Evolutionary conservation across 2,888 invertebrate genomes (phyloP), one percentile per base, ranked within the genome.

Genomic region (Idaea biselata): DNA sequence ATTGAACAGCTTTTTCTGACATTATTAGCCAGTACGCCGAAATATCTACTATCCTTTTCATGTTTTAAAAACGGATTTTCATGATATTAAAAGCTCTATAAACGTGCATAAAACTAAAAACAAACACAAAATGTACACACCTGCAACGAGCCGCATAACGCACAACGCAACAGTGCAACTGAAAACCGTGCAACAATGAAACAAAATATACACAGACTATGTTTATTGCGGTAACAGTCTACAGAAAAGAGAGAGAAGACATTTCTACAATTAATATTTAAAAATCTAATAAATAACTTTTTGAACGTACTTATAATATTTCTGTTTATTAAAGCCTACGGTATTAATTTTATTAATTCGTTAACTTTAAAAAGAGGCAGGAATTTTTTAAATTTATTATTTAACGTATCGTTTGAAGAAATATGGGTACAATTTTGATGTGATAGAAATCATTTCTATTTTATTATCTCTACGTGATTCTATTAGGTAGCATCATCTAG

Each of bases 111-210:
- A 61, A 16, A 53, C 17, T 32, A 61, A 31, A 17, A 62, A 60
- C 33, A 58, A 61, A 60, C 32, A 59, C 66, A 68, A 69, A 69
- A 70, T 33, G 69, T 77, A 76, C 75, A 74, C 75, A 78, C 74
- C 74, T 73, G 62, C 60, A 64, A 72, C 65, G 73, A 68, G 60
- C 60, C 58, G 59, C 57, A 63, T 16, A 58, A 60, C 64, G 58
- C 32, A 44, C 62, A 55, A 68, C 61, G 44, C 44, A 44, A 63
- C 68, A 61, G 70, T 72, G 72, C 66, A 63, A 68, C 66, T 67
- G 69, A 64, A 67, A 67, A 16, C 58, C 65, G 73, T 73, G 73
- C 73, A 65, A 66, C 32, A 71, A 66, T 68, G 67, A 76, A 76
- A 75, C 71, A 64, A 71, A 71, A 71, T 67, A 63, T 60, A 69